Evolutionary conservation across 2,888 invertebrate species (phyloP), one percentile per base, ranked within the genome.

Genomic region (Apodemia hepburni): DNA sequence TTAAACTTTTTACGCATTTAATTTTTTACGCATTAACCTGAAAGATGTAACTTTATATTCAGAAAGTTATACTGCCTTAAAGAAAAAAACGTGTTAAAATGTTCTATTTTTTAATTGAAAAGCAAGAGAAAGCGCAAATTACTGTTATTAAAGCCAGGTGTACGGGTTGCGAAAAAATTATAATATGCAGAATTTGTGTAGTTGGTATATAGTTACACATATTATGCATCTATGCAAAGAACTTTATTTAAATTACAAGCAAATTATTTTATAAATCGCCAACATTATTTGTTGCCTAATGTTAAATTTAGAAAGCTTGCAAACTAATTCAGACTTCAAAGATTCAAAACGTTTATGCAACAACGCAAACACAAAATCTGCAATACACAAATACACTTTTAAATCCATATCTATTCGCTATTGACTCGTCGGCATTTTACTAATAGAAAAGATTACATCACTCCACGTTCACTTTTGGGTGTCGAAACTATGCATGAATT

Each of bases 391-490:
- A 74, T 71, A 75, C 64, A 65, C 60, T 66, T 64, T 66, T 73
- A 73, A 73, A 77, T 72, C 73, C 51, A 51, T 22, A 54, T 22
- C 54, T 81, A 76, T 75, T 74, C 78, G 74, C 77, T 71, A 78
- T 76, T 77, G 75, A 71, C 71, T 73, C 75, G 77, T 73, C 76
- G 73, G 73, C 81, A 79, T 77, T 75, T 80, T 74, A 78, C 78
- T 80, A 81, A 82, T 86, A 82, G 63, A 69, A 84, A 83, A 79
- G 75, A 75, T 88, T 88, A 76, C 88, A 74, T 88, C 84, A 88
- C 68, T 67, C 72, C 73, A 81, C 87, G 77, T 83, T 88, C 86
- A 86, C 87, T 88, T 87, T 86, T 85, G 78, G 80, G 76, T 87
- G 83, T 83, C 82, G 84, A 84, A 84, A 88, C 81, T 78, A 79